Evolutionary conservation across 2,888 invertebrate genomes (phyloP).

Genomic region (Athripsodes cinereus): DNA sequence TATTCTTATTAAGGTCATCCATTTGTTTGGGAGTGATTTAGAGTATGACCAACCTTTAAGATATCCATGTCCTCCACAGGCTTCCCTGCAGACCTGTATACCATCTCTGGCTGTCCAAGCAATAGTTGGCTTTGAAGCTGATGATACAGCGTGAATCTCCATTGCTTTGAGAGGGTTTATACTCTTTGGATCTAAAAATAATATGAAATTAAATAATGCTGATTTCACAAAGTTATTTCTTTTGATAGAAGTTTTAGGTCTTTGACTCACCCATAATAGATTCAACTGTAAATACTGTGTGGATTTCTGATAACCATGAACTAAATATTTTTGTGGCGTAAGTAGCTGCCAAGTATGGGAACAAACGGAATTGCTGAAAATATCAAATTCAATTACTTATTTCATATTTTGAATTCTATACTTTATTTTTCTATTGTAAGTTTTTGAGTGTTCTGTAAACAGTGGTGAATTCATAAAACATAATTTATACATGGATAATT

Average conservation of each 20-base stretch:
- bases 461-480: too few species aligned
- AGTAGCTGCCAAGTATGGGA: constrained; percentile 67
- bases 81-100: constrained; percentile 89
- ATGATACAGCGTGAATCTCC: constrained; percentile 74
- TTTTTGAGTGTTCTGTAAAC: too few species aligned
- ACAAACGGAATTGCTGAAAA: constrained; percentile 66
- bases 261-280: constrained; percentile 35
- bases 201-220: too few species aligned
- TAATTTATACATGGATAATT: too few species aligned
- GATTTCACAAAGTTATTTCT: too few species aligned
- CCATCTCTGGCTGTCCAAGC: constrained; percentile 84
- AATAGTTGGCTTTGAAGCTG: constrained; percentile 68
- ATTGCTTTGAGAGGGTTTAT: constrained; percentile 43
- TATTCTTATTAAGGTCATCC: too few species aligned
- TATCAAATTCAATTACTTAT: too few species aligned
- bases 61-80: constrained; percentile 95
- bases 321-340: constrained; percentile 60
- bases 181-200: constrained; percentile 10
- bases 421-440: too few species aligned
- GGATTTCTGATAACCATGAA: constrained; percentile 46
- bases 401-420: too few species aligned
- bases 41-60: constrained; percentile 65
- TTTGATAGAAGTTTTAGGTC: too few species aligned
- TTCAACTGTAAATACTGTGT: constrained; percentile 43
- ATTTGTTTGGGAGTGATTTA: too few species aligned